Conservation (phyloP, 2,113 vertebrate genomes). For the Micronisus gabar region DNA sequence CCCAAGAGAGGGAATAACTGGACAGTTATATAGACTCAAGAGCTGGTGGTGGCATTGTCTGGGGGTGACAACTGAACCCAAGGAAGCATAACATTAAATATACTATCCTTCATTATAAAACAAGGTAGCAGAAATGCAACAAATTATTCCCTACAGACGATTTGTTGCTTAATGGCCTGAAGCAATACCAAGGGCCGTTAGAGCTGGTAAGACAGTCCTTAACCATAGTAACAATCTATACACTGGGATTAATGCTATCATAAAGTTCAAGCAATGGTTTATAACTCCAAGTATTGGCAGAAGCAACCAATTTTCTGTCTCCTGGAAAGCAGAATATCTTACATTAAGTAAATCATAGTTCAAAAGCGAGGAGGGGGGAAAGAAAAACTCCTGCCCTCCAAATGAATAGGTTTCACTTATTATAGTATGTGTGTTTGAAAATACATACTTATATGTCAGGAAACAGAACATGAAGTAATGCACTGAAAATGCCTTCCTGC, state of each 20-base stretch:
- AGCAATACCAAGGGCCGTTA: slow-evolving; percentile 51
- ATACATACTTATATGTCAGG: background rate
- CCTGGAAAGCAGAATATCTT: slow-evolving; percentile 39
- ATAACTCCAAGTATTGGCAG: slow-evolving; percentile 46
- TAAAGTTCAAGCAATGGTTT: slow-evolving; percentile 58
- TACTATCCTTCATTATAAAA: slow-evolving; percentile 33
- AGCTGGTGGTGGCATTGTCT: background rate
- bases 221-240: slow-evolving; percentile 52
- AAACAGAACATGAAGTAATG: background rate
- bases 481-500: background rate
- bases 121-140: slow-evolving; percentile 25
- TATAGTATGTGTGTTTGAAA: background rate
- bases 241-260: slow-evolving; percentile 45
- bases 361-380: background rate
- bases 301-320: slow-evolving; percentile 62
- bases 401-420: background rate
- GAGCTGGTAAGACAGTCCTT: slow-evolving; percentile 42
- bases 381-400: background rate
- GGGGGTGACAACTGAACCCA: background rate
- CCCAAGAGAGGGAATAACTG: background rate
- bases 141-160: slow-evolving; percentile 55
- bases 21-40: background rate
- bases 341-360: slow-evolving; percentile 45
- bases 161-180: slow-evolving; percentile 67
- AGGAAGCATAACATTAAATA: background rate